Conservation (phyloP, 2,888 invertebrate species). For the Phortica okadai region DNA sequence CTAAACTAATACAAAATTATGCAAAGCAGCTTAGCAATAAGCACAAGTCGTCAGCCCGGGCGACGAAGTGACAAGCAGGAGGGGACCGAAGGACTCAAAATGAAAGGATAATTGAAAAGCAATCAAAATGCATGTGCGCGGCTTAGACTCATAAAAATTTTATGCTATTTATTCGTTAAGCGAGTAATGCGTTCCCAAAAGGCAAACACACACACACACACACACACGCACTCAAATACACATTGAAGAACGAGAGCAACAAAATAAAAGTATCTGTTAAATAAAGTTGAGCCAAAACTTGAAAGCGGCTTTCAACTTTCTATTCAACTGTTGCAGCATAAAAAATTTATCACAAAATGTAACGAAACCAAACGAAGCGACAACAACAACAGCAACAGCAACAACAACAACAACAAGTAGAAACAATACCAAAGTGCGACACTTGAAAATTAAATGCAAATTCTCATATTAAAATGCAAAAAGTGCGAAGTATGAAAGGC, state of each 20-base stretch:
- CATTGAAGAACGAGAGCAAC: not conserved
- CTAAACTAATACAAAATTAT: slow-evolving; percentile 27
- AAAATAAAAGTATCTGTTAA: not conserved
- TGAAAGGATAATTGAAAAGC: slow-evolving; percentile 2
- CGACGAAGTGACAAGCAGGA: not conserved
- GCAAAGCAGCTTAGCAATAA: slow-evolving; percentile 29
- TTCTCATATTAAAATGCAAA: slow-evolving; percentile 34
- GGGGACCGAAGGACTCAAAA: not conserved
- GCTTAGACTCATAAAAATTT: slow-evolving; percentile 6
- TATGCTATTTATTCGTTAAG: not conserved
- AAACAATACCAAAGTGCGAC: not conserved
- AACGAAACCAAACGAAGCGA: not conserved
- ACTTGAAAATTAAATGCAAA: slow-evolving; percentile 31
- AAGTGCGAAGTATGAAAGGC: not conserved
- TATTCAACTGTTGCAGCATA: slow-evolving; percentile 21
- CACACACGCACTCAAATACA: not conserved
- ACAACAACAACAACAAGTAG: too few species aligned
- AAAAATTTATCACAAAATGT: slow-evolving; percentile 20
- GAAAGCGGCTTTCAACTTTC: slow-evolving; percentile 20
- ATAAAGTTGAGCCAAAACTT: not conserved
- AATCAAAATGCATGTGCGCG: not conserved
- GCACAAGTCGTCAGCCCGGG: not conserved
- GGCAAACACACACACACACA: too few species aligned
- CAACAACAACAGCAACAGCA: too few species aligned
- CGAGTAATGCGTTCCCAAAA: not conserved